Conservation (phyloP, 1,140 invertebrate genomes). For the Habropoda laboriosa region DNA sequence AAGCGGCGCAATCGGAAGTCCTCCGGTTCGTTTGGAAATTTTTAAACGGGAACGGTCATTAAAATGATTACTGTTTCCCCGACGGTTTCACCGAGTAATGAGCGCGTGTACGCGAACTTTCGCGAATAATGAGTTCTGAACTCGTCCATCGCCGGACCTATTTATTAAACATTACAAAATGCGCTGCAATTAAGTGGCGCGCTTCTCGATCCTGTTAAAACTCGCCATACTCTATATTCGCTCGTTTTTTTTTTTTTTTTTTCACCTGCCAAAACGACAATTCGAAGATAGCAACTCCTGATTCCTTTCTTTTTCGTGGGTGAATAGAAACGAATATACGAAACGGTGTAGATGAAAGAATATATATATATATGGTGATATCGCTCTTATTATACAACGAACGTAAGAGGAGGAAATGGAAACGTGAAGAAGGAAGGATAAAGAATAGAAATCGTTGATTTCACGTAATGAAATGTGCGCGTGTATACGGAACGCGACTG, state of each 20-base stretch:
- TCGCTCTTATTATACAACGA: no score
- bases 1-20: neutral
- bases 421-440: no score
- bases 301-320: neutral
- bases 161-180: slow-evolving; percentile 42
- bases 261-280: no score
- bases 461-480: no score
- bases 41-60: slow-evolving; percentile 31
- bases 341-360: no score
- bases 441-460: no score
- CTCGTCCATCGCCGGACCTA: neutral
- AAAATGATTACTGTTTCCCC: slow-evolving; percentile 34
- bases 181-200: slow-evolving; percentile 18
- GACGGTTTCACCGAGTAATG: neutral
- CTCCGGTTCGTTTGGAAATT: neutral
- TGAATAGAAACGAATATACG: neutral
- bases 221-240: neutral
- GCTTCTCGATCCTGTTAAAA: neutral
- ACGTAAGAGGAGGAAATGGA: no score
- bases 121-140: slow-evolving; percentile 17
- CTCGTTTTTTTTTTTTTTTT: neutral
- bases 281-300: neutral
- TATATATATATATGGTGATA: no score
- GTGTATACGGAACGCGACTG: no score
- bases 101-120: neutral